These are phyloP conservation scores for Malurus leucopterus DNA, from an alignment of 2,797 vertebrate genomes.

Conservation along the genomic window DNA sequence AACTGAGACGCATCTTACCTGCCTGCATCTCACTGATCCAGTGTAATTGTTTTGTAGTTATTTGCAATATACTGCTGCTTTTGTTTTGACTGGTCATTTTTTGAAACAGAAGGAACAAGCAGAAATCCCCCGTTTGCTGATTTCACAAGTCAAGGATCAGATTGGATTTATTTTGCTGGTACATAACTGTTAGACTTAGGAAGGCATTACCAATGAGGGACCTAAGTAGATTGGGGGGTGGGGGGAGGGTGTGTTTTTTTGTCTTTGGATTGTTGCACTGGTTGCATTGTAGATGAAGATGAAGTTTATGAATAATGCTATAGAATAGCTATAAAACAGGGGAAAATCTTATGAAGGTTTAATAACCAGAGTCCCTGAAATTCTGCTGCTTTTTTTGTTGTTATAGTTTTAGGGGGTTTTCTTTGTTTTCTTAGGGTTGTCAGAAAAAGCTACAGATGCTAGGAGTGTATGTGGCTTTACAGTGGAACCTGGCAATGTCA, in stretches of 20 bases:
- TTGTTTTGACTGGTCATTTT: slow-evolving; percentile 65
- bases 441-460: slow-evolving; percentile 33
- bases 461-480: neutral
- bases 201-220: slow-evolving; percentile 69
- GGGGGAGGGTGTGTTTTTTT: neutral
- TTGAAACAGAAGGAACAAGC: slow-evolving; percentile 38
- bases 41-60: slow-evolving; percentile 58
- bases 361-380: slow-evolving; percentile 28
- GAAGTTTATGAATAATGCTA: slow-evolving; percentile 54
- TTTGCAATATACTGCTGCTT: slow-evolving; percentile 75
- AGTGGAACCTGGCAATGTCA: neutral
- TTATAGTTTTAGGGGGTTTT: neutral
- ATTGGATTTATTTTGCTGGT: slow-evolving; percentile 70
- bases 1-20: slow-evolving; percentile 61
- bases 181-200: slow-evolving; percentile 60
- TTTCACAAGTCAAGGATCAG: slow-evolving; percentile 55
- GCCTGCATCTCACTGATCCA: slow-evolving; percentile 69
- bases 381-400: slow-evolving; percentile 38
- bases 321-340: slow-evolving; percentile 51
- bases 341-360: slow-evolving; percentile 66
- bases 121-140: slow-evolving; percentile 27
- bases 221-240: neutral
- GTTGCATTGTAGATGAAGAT: slow-evolving; percentile 61
- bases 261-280: slow-evolving; percentile 67
- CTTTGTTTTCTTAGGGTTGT: neutral